Evolutionary conservation across 2,888 invertebrate species (phyloP), one percentile per base, ranked within the genome.

Genomic region (Ectropis crepuscularia): DNA sequence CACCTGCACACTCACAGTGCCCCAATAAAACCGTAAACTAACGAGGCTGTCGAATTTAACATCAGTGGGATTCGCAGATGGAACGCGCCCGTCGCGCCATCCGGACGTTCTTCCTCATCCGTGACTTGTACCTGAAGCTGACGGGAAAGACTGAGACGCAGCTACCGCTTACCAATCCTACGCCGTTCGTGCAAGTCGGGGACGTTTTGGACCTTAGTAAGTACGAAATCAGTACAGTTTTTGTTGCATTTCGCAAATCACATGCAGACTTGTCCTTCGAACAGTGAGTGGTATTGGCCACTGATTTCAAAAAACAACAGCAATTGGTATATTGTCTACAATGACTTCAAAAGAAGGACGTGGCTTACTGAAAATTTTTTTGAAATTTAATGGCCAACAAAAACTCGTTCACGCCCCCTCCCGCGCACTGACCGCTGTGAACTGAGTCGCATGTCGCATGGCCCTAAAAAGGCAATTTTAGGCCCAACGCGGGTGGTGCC

Each of bases 131-230:
- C 59, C 91, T 98, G 74, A 95, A 95, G 53, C 89, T 99, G 67
- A 95, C 96, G 38, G 96, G 96, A 57, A 98, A 98, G 82, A 85
- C 94, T 7, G 99, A 99, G 88, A 95, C 94, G 0, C 96, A 98
- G 79, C 92, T 99, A 77, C 99, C 99, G 0, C 89, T 99, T 53
- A 97, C 98, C 1, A 97, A 98, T 82, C 96, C 96, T 0, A 95
- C 96, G 67, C 96, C 96, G 68, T 97, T 98, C 81, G 98, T 99
- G 57, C 97, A 98, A 93, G 96, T 98, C 69, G 97, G 98, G 72
- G 98, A 99, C 86, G 97, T 98, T 66, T 95, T 99, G 80, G 99
- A 99, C 93, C 95, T 99, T 79, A 99, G 99, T 99, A 94, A 93
- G 95, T 90, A 53, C 38, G 10, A 41, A 6, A 53, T 53, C 36